Evolutionary conservation across 2,797 vertebrate species (phyloP), one percentile per base, ranked within the genome.

Genomic region (Delichon dasypus): DNA sequence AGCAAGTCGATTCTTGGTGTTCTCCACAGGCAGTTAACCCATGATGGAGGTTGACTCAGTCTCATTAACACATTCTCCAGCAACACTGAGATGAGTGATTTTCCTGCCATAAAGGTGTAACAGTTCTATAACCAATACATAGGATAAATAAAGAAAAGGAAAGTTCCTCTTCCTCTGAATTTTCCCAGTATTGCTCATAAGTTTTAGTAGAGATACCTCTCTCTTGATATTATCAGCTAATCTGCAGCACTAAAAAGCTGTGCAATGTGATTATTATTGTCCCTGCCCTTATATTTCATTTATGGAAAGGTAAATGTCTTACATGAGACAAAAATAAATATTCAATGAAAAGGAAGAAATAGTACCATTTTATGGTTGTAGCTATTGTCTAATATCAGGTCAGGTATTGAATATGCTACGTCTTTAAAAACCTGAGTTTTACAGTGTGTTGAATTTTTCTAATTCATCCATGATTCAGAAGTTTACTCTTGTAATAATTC

Each of bases 171-270:
- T 76, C 58, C 20, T 87, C 47, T 82, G n/a, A 53, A 53, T 88
- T 83, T 89, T 27, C 34, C 29, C 20, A 27, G 6, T 23, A 66
- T 61, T 0, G 0, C 25, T 79, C 19, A 3, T 45, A 64, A 36
- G 11, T 26, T 61, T 61, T 71, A 20, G n/a, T 53, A 79, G 55
- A 58, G 30, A 9, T 72, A 26, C 27, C 10, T 80, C 40, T 53
- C 15, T 32, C 42, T 50, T 83, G 44, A 51, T 50, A 36, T 5
- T 67, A 27, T 86, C 42, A 77, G 32, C 30, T 72, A 58, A 81
- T 65, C 29, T 27, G 11, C 44, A 77, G 50, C 36, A 48, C 60
- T 86, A 78, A 55, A 29, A 78, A 62, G 8, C 27, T 3, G 1
- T 55, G 21, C n/a, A 42, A 2, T 71, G 32, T 68, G n/a, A 70